A percentile compares a stretch with the other conserved stretches of the same genome.
phyloP scores from a whole-genome alignment of 2,113 vertebrate species.

The Campylomormyrus tamandua region DNA sequence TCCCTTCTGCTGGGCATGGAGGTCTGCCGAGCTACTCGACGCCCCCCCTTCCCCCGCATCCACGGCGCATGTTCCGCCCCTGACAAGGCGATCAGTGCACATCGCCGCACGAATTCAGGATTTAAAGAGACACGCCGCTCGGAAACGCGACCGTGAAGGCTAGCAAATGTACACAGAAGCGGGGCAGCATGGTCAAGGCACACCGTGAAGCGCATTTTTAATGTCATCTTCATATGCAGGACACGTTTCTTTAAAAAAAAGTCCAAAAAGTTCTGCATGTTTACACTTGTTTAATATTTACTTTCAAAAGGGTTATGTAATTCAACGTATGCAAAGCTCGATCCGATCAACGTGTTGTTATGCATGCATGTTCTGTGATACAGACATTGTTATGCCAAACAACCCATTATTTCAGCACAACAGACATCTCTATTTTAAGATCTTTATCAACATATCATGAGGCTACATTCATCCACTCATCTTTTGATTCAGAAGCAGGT shows the following conservation, averaged over 20 bases:
- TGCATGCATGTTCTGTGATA: background rate
- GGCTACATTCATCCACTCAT: background rate
- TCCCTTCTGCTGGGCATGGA: slow-evolving; percentile 51
- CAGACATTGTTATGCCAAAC: background rate
- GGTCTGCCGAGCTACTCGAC: slow-evolving; percentile 38
- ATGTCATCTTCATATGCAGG: background rate
- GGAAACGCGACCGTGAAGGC: slow-evolving; percentile 13
- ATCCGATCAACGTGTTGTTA: background rate
- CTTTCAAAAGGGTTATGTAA: background rate
- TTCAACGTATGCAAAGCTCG: background rate
- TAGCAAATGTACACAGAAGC: background rate
- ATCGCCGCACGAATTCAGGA: slow-evolving; percentile 55
- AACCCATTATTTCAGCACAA: background rate
- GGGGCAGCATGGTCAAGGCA: slow-evolving; percentile 20
- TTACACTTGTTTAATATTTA: background rate
- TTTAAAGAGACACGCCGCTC: slow-evolving; percentile 57
- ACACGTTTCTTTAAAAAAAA: background rate
- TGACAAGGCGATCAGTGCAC: slow-evolving; percentile 63
- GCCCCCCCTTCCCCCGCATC: slow-evolving; percentile 17
- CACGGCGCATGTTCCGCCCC: slow-evolving; percentile 64
- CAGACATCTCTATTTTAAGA: background rate
- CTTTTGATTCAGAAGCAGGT: background rate
- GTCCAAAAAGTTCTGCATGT: background rate
- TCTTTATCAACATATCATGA: background rate
- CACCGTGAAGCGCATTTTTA: slow-evolving; percentile 22